These are phyloP conservation scores for Luffia ferchaultella DNA, from an alignment of 2,888 invertebrate species.

Conservation along the genomic window DNA sequence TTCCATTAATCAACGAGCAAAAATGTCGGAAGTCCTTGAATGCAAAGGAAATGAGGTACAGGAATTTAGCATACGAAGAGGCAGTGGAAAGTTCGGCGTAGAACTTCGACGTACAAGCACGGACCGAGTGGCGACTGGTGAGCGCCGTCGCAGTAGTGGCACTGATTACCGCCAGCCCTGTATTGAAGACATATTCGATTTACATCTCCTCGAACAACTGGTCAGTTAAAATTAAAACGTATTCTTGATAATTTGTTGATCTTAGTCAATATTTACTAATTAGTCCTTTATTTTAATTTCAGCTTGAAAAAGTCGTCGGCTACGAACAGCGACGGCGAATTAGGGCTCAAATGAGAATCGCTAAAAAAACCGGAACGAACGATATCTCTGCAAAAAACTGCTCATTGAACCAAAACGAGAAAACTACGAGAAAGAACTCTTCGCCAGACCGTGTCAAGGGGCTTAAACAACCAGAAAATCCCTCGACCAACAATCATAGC, in stretches of 20 bases:
- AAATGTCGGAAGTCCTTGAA: not conserved
- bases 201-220: constrained; percentile 75
- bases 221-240: constrained; percentile 43
- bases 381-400: constrained; percentile 9
- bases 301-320: constrained; percentile 78
- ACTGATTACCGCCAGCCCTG: constrained; percentile 58
- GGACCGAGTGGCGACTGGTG: constrained; percentile 50
- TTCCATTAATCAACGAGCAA: not conserved
- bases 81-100: constrained; percentile 73
- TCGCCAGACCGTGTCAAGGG: not conserved
- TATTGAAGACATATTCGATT: constrained; percentile 78
- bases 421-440: not conserved
- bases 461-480: constrained; percentile 22
- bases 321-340: constrained; percentile 82
- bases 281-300: constrained; percentile 32
- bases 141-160: constrained; percentile 48
- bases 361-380: constrained; percentile 68
- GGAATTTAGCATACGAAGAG: constrained; percentile 43
- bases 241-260: not conserved
- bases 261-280: not conserved
- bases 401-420: not conserved
- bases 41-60: not conserved
- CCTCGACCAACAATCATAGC: not conserved
- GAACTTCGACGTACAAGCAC: constrained; percentile 68
- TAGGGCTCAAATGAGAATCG: constrained; percentile 77